Evolutionary conservation across 1,140 invertebrate species (phyloP), one percentile per base, ranked within the genome.

Genomic region (Pseudobourletiella spinata): DNA sequence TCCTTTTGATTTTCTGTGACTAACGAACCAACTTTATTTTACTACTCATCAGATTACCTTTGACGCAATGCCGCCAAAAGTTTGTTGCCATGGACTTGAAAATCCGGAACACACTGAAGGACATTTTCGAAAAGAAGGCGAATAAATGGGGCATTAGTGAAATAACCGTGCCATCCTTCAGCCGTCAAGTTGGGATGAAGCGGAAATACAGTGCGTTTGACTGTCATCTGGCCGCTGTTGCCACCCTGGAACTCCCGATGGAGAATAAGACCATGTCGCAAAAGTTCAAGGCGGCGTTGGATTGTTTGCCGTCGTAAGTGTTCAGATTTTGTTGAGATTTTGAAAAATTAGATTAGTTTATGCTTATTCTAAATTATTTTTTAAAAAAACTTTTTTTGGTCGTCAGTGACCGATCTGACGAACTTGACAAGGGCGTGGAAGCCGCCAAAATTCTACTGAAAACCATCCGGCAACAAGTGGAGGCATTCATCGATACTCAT

Each of bases 21-120:
- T n/a, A n/a, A n/a, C n/a, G n/a, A n/a, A n/a, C n/a, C n/a, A n/a
- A n/a, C n/a, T n/a, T n/a, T n/a, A n/a, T n/a, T n/a, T n/a, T n/a
- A n/a, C n/a, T n/a, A n/a, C 57, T 71, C 64, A 69, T 74, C 72
- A 86, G 86, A 2, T 78, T 97, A 66, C 93, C 94, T 1, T 72
- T 97, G 48, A 82, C 79, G 51, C 88, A 97, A 74, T 91, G 91
- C 48, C 83, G 82, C 14, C 93, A 97, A 73, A 83, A 84, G 51
- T 97, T 84, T 76, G 74, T 79, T 20, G 82, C 89, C 8, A 97
- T 97, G 93, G 92, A 96, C 76, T 78, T 94, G 50, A 80, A 81
- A 35, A 76, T 95, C 6, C 81, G 88, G 24, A 83, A 86, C 51
- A 85, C 88, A 70, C 84, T 96, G 65, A 83, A 84, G 57, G 73